These are phyloP conservation scores for Neocrepidodera transversa DNA, from an alignment of 2,888 invertebrate species.

Conservation along the genomic window DNA sequence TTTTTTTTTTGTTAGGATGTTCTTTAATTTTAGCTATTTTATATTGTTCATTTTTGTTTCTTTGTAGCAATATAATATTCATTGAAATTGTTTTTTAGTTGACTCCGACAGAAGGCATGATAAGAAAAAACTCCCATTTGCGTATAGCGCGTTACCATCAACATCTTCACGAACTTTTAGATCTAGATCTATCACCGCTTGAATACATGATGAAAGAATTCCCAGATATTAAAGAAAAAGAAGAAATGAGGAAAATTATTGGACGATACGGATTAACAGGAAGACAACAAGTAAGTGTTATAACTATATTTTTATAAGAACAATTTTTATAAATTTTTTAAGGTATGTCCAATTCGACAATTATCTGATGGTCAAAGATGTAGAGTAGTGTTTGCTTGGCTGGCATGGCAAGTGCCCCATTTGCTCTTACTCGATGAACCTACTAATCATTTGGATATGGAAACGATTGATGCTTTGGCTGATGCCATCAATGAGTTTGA, in stretches of 20 bases:
- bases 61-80: no score
- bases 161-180: slow-evolving; percentile 95
- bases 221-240: slow-evolving; percentile 95
- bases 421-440: slow-evolving; percentile 84
- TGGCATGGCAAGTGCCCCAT: slow-evolving; percentile 98
- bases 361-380: slow-evolving; percentile 98
- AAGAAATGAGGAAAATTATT: slow-evolving; percentile 99
- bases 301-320: neutral
- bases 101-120: slow-evolving; percentile 94
- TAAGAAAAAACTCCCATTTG: slow-evolving; percentile 97
- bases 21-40: no score
- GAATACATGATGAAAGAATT: slow-evolving; percentile 99
- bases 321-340: slow-evolving; percentile 23
- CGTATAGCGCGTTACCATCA: slow-evolving; percentile 98
- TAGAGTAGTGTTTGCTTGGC: slow-evolving; percentile 97
- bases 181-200: slow-evolving; percentile 91
- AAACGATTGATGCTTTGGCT: slow-evolving; percentile 97
- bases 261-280: slow-evolving; percentile 98
- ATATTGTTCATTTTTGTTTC: no score
- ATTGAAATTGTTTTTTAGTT: no score
- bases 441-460: slow-evolving; percentile 96
- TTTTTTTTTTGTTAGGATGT: no score
- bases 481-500: slow-evolving; percentile 98
- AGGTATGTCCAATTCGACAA: slow-evolving; percentile 93
- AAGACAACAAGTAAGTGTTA: slow-evolving; percentile 79